Evolutionary conservation across 2,797 vertebrate species (phyloP).

Genomic region (Momotus momota): DNA sequence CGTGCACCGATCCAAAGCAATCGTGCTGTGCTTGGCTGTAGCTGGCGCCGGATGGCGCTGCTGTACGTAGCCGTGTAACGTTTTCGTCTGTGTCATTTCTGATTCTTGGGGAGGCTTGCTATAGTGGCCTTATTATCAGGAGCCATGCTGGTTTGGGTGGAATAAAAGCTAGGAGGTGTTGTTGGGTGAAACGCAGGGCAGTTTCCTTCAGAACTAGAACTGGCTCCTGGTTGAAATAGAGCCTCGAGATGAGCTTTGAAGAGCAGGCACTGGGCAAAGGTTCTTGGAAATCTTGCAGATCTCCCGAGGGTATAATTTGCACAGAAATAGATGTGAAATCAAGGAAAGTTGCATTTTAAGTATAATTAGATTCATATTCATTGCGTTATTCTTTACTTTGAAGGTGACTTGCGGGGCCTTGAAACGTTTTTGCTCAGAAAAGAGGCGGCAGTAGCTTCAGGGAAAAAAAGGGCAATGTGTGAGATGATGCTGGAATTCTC

Average conservation of each 20-base stretch:
- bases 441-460: neutral
- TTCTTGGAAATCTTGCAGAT: neutral
- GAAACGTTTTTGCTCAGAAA: neutral
- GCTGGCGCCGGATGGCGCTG: neutral
- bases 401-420: neutral
- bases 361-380: neutral
- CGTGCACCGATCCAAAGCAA: neutral
- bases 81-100: neutral
- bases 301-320: neutral
- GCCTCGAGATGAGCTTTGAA: neutral
- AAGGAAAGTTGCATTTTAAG: neutral
- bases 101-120: neutral
- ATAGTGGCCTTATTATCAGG: neutral
- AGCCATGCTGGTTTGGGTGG: neutral
- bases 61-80: accelerated
- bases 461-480: neutral
- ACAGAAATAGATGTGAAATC: neutral
- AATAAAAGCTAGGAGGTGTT: neutral
- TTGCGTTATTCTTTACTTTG: neutral
- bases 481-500: neutral
- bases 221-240: neutral
- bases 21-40: neutral
- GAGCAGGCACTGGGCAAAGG: accelerated
- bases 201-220: neutral
- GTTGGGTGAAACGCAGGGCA: neutral